Conservation (phyloP, 2,797 vertebrate genomes). For the Sus cebifrons region DNA sequence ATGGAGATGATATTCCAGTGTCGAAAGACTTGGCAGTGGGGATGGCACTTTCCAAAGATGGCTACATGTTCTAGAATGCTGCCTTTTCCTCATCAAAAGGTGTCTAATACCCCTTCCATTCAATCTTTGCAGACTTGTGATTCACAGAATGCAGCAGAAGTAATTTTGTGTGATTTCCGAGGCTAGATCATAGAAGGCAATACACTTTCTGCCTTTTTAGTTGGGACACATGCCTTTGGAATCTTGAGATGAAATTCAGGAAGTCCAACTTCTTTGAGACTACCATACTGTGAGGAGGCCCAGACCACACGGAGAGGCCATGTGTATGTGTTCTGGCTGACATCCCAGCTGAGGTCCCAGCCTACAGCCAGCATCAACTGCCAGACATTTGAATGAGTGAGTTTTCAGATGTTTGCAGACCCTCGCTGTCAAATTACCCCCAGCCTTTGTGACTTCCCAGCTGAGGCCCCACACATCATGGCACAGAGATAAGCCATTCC, state of each 20-base stretch:
- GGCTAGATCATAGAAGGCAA: not conserved
- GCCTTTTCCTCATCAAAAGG: not conserved
- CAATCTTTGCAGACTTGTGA: not conserved
- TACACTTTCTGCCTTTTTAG: not conserved
- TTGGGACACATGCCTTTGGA: not conserved
- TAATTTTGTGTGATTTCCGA: constrained; percentile 26
- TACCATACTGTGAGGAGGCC: not conserved
- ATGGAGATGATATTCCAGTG: not conserved
- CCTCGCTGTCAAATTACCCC: not conserved
- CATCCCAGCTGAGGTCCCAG: not conserved
- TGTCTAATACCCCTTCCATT: not conserved
- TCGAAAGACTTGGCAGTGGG: not conserved
- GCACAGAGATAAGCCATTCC: not conserved
- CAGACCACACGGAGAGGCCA: not conserved
- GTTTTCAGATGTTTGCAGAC: not conserved
- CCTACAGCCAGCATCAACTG: not conserved
- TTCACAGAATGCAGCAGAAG: not conserved
- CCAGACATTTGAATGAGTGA: not conserved
- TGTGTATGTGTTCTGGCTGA: not conserved
- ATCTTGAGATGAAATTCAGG: not conserved
- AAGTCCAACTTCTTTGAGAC: not conserved
- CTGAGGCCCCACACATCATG: not conserved
- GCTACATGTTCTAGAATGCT: not conserved
- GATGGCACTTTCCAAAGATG: not conserved
- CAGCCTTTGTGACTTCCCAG: not conserved